These are phyloP conservation scores for Caenorhabditis becei DNA, from an alignment of 2,888 invertebrate genomes.

Conservation along the genomic window DNA sequence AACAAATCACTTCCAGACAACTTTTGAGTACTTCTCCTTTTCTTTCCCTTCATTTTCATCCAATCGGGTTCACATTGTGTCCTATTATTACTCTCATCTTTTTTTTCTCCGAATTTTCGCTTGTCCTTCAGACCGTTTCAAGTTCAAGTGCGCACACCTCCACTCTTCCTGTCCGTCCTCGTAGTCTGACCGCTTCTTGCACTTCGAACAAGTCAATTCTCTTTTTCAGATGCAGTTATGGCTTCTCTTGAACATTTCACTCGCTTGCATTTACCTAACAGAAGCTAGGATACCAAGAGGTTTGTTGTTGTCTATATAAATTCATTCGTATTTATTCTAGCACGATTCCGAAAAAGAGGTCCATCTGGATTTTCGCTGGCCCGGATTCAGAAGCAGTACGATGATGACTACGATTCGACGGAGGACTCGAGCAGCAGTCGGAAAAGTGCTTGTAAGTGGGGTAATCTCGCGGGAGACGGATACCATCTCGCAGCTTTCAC, in stretches of 20 bases:
- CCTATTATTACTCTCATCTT: background rate
- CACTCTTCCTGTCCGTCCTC: conserved; percentile 15
- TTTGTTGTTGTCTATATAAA: background rate
- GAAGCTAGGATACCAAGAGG: conserved; percentile 46
- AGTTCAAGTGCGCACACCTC: conserved; percentile 42
- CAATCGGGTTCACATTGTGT: background rate
- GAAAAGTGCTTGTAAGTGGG: conserved; percentile 42
- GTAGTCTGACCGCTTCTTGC: conserved; percentile 30
- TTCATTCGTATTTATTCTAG: background rate
- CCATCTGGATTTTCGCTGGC: conserved; percentile 71
- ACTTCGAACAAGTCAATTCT: background rate
- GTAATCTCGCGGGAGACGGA: background rate
- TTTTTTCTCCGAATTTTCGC: conserved; percentile 2
- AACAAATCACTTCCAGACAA: conserved; percentile 21
- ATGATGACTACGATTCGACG: conserved; percentile 63
- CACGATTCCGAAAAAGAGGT: conserved; percentile 57
- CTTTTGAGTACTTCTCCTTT: background rate
- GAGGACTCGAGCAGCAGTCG: conserved; percentile 35
- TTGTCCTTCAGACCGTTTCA: conserved; percentile 39
- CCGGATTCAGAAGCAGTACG: conserved; percentile 66
- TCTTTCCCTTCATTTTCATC: background rate
- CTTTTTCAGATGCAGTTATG: conserved; percentile 51
- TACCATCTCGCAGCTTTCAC: conserved; percentile 32
- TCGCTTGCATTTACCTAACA: background rate
- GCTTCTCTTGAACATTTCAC: conserved; percentile 8